Conservation (phyloP, 2,113 vertebrate genomes). For the Nyctibius bracteatus region DNA sequence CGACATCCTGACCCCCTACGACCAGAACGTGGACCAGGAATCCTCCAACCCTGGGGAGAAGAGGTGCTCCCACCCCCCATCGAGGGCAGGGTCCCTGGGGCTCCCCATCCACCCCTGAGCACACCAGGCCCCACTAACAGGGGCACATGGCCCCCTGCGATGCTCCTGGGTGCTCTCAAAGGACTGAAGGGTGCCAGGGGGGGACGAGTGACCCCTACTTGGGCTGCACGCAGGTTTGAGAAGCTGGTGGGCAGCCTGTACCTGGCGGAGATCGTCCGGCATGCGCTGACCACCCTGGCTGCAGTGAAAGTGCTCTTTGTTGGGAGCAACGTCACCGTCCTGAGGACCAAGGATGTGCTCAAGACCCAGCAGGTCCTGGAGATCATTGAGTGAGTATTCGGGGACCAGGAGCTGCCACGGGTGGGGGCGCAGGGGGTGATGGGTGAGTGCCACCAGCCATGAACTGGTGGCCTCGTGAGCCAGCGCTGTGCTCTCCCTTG, state of each 20-base stretch:
- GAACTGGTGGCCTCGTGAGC: background rate
- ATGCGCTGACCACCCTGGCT: slow-evolving; percentile 68
- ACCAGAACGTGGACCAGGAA: slow-evolving; percentile 67
- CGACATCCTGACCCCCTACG: slow-evolving; percentile 73
- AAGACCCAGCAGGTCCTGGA: slow-evolving; percentile 72
- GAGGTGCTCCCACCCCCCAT: background rate
- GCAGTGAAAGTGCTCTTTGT: slow-evolving; percentile 69
- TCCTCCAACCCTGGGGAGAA: slow-evolving; percentile 49
- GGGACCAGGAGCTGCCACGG: background rate
- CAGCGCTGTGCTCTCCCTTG: background rate
- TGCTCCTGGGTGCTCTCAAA: background rate
- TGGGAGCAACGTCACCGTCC: background rate
- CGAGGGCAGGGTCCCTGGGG: background rate
- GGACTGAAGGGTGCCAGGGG: background rate
- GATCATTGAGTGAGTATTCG: slow-evolving; percentile 76
- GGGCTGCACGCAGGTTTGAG: slow-evolving; percentile 76
- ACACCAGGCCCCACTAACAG: background rate
- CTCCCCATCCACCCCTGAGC: background rate
- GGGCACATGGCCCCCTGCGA: background rate
- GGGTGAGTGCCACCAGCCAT: rapidly evolving
- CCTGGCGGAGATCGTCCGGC: slow-evolving; percentile 79
- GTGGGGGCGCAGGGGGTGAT: background rate
- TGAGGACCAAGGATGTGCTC: slow-evolving; percentile 56
- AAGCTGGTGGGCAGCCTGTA: slow-evolving; percentile 86
- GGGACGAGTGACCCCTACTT: background rate